These are phyloP conservation scores for Sebastolobus alascanus DNA, from an alignment of 2,797 vertebrate genomes.

Conservation along the genomic window DNA sequence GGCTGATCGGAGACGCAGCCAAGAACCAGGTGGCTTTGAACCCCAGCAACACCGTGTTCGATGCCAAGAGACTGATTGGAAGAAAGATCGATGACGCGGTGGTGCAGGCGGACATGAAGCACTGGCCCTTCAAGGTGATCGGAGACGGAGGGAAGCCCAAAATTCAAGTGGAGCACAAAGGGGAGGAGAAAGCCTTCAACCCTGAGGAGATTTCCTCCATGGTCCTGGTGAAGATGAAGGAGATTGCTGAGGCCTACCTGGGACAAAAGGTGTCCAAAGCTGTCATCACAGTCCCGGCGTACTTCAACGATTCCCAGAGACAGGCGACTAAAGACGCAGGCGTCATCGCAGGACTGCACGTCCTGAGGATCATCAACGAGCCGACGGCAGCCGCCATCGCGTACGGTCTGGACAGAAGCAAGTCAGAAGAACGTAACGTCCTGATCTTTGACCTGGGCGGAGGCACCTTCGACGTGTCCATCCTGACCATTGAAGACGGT, in stretches of 20 bases:
- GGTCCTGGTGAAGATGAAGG: slow-evolving; percentile 75
- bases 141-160: slow-evolving; percentile 69
- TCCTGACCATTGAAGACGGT: slow-evolving; percentile 70
- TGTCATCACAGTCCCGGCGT: slow-evolving; percentile 69
- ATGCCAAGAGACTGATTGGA: slow-evolving; percentile 79
- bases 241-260: slow-evolving; percentile 73
- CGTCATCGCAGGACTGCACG: slow-evolving; percentile 61
- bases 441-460: slow-evolving; percentile 73
- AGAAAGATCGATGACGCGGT: slow-evolving; percentile 64
- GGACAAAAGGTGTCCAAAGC: slow-evolving; percentile 69
- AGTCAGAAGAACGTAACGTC: slow-evolving; percentile 51
- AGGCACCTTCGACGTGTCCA: slow-evolving; percentile 72
- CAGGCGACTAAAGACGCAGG: slow-evolving; percentile 69
- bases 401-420: slow-evolving; percentile 63
- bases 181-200: slow-evolving; percentile 66
- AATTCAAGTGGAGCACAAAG: slow-evolving; percentile 70
- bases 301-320: slow-evolving; percentile 72
- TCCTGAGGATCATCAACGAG: slow-evolving; percentile 76
- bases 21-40: slow-evolving; percentile 81
- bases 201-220: slow-evolving; percentile 76
- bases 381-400: slow-evolving; percentile 74
- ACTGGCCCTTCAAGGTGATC: slow-evolving; percentile 75
- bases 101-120: slow-evolving; percentile 77
- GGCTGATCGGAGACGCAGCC: slow-evolving; percentile 72
- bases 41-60: slow-evolving; percentile 77